These are phyloP conservation scores for Latheticus oryzae DNA, from an alignment of 2,888 invertebrate genomes.

Conservation along the genomic window DNA sequence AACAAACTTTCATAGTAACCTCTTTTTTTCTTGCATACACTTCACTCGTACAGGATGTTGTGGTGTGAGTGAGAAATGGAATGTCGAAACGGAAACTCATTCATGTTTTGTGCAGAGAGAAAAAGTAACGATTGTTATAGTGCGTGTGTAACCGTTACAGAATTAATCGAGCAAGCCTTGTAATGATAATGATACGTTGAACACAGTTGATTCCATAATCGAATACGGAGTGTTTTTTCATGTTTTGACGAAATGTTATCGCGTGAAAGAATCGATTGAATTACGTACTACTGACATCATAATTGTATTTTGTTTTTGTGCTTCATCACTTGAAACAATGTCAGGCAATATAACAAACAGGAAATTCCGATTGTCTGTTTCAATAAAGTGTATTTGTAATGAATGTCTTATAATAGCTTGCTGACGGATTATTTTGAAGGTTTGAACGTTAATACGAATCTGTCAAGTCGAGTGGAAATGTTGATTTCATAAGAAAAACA, in stretches of 20 bases:
- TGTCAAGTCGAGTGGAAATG: no score
- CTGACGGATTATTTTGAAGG: conserved; percentile 20
- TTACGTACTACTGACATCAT: no score
- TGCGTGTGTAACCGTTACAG: conserved; percentile 26
- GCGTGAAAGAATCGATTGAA: no score
- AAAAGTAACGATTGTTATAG: conserved; percentile 21
- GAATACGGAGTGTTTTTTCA: no score
- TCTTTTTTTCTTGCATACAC: not conserved
- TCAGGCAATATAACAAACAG: conserved; percentile 26
- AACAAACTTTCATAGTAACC: conserved; percentile 7
- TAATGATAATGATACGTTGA: conserved; percentile 19
- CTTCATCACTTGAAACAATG: conserved; percentile 6
- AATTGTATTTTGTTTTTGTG: no score
- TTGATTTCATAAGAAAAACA: no score
- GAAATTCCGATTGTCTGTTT: conserved; percentile 31
- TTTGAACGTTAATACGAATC: conserved; percentile 1
- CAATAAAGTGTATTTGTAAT: conserved; percentile 6
- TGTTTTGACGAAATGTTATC: no score
- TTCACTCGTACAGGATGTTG: conserved; percentile 18
- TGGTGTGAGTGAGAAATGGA: conserved; percentile 11
- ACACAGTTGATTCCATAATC: conserved; percentile 7
- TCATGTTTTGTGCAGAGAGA: conserved; percentile 23
- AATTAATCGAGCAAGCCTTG: conserved; percentile 21
- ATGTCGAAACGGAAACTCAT: conserved; percentile 31
- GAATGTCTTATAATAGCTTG: conserved; percentile 11